Evolutionary conservation across 2,797 vertebrate species (phyloP), one percentile per base, ranked within the genome.

Genomic region (Lates japonicus): DNA sequence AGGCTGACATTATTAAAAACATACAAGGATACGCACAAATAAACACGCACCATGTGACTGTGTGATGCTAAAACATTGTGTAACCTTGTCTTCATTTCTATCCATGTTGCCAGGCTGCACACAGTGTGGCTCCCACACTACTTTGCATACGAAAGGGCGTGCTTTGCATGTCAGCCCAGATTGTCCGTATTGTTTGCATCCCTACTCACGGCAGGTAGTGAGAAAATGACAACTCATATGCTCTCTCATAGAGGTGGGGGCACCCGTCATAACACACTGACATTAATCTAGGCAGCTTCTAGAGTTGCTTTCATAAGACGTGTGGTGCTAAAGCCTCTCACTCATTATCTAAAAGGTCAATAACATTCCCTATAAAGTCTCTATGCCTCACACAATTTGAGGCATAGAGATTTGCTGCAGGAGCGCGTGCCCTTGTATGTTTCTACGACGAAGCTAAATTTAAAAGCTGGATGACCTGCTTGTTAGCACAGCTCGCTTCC

Each of bases 401-500:
- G n/a, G 35, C 37, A n/a, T n/a, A 46, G 46, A 54, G 19, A 63
- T 70, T 84, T 62, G 51, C 41, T 44, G 46, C 54, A 41, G 49
- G 46, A 44, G 57, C n/a, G 22, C 52, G 69, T 22, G 1, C 1
- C 20, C 52, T 29, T 61, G 39, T 22, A 17, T 82, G 48, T n/a
- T 51, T 81, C 68, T 58, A 31, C 19, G 51, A 55, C 79, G 64
- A 66, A 44, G 86, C 69, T 88, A 74, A 71, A 82, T 83, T 93
- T 93, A 88, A 88, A 69, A 90, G 77, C 81, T 91, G 68, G 88
- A 73, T 73, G 48, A 70, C 81, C 93, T 75, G 70, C 85, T 82
- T 80, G 83, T 88, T 87, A 93, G 92, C 91, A 84, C 90, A 95
- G 93, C 91, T 94, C 87, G 88, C 93, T 95, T 94, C 94, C 95